phyloP scores from a whole-genome alignment of 1,140 invertebrate genomes.

The Metaphire vulgaris region DNA sequence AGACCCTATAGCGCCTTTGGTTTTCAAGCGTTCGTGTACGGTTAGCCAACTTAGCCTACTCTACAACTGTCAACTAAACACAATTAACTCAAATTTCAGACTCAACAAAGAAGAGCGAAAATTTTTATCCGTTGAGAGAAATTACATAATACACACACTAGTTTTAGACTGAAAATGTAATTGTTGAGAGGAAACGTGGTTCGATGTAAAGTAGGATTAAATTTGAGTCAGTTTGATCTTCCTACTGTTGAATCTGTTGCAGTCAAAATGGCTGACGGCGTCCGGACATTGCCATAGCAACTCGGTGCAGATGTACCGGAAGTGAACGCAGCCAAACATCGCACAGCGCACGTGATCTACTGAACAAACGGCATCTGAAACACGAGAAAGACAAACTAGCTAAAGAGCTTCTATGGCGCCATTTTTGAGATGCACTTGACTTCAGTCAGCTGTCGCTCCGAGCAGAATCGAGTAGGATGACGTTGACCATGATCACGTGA shows the following conservation, averaged over 20 bases:
- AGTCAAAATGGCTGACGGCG: background rate
- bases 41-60: too few species aligned
- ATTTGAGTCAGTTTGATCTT: background rate
- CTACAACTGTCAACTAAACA: too few species aligned
- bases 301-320: background rate
- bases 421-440: background rate
- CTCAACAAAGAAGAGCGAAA: background rate
- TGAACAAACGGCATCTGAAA: background rate
- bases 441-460: background rate
- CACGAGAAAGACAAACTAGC: background rate
- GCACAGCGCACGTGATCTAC: background rate
- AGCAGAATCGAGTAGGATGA: background rate
- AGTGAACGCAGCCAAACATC: background rate
- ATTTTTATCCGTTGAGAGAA: background rate
- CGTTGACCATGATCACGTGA: background rate
- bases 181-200: too few species aligned
- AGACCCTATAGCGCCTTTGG: too few species aligned
- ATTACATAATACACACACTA: background rate
- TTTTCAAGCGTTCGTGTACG: too few species aligned
- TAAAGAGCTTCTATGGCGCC: too few species aligned
- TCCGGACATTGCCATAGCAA: background rate
- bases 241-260: background rate
- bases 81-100: background rate
- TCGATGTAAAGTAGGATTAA: background rate
- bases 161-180: too few species aligned